Percentiles rank a stretch among this genome's conserved stretches.
phyloP scores from a whole-genome alignment of 1,140 invertebrate species.

The Drosophila miranda region DNA sequence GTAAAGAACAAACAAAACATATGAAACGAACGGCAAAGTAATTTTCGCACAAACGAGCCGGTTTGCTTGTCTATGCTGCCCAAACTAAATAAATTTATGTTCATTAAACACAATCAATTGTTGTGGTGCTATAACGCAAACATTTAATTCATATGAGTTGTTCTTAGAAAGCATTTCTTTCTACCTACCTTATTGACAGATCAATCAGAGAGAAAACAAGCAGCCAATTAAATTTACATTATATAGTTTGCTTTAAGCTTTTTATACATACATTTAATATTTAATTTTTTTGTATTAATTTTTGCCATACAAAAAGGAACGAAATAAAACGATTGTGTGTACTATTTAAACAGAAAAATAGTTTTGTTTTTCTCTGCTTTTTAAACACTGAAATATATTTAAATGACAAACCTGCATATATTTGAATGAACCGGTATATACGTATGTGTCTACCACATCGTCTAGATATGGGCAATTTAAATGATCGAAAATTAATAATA shows the following conservation, averaged over 20 bases:
- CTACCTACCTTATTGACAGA: slow-evolving; percentile 54
- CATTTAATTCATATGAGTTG: slow-evolving; percentile 52
- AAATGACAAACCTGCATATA: not conserved
- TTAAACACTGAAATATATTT: not conserved
- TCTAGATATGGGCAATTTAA: no score
- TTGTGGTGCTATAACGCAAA: slow-evolving; percentile 53
- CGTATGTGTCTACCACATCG: no score
- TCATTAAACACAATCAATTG: slow-evolving; percentile 37
- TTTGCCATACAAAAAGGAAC: slow-evolving; percentile 78
- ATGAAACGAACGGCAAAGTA: slow-evolving; percentile 29
- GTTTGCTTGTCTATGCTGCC: slow-evolving; percentile 35
- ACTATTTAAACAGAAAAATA: slow-evolving; percentile 44
- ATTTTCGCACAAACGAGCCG: slow-evolving; percentile 35
- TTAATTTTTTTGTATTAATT: slow-evolving; percentile 79
- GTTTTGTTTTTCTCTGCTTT: not conserved
- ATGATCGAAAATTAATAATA: no score
- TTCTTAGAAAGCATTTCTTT: slow-evolving; percentile 48
- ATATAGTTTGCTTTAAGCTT: slow-evolving; percentile 79
- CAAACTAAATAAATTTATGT: slow-evolving; percentile 33
- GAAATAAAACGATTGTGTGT: slow-evolving; percentile 70
- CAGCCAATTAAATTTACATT: slow-evolving; percentile 67
- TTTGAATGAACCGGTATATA: no score
- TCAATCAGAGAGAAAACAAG: slow-evolving; percentile 39
- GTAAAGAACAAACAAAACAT: slow-evolving; percentile 32
- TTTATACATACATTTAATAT: slow-evolving; percentile 77